Evolutionary conservation across 2,888 invertebrate genomes (phyloP).

Genomic region (Unio pictorum): DNA sequence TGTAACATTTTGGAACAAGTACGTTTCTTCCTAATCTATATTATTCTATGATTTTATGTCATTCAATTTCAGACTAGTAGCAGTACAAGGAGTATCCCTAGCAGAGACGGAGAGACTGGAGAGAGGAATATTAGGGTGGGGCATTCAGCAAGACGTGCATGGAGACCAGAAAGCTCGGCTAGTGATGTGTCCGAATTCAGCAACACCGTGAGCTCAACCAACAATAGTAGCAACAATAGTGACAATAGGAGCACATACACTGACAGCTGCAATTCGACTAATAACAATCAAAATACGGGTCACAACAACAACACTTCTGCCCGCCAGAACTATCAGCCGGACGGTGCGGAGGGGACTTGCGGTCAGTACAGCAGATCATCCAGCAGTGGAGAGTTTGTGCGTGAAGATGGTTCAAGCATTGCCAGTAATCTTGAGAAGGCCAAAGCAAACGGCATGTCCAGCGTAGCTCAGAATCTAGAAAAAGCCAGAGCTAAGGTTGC

Average conservation of each 20-base stretch:
- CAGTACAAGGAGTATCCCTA: slow-evolving; percentile 22
- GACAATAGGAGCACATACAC: background rate
- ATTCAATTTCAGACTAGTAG: background rate
- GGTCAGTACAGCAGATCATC: background rate
- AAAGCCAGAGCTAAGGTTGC: slow-evolving; percentile 16
- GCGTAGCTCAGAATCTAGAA: background rate
- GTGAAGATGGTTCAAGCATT: background rate
- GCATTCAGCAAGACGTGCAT: slow-evolving; percentile 18
- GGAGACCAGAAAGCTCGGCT: slow-evolving; percentile 12
- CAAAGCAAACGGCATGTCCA: background rate
- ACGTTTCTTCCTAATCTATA: no score
- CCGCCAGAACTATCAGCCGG: background rate
- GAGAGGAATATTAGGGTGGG: slow-evolving; percentile 13
- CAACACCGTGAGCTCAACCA: slow-evolving; percentile 3
- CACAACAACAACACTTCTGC: no score
- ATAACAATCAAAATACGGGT: no score
- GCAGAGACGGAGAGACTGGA: slow-evolving; percentile 30
- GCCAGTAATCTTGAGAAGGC: slow-evolving; percentile 3
- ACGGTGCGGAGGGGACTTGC: background rate
- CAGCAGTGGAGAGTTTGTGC: slow-evolving; percentile 4
- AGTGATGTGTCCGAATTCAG: slow-evolving; percentile 3
- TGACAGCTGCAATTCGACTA: background rate
- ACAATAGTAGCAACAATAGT: slow-evolving; percentile 2
- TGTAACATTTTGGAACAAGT: no score
- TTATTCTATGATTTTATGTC: no score